A percentile compares a stretch with the other conserved stretches of the same genome.
Evolutionary conservation across 2,113 vertebrate genomes (phyloP).

Genomic region (Pedetes capensis): DNA sequence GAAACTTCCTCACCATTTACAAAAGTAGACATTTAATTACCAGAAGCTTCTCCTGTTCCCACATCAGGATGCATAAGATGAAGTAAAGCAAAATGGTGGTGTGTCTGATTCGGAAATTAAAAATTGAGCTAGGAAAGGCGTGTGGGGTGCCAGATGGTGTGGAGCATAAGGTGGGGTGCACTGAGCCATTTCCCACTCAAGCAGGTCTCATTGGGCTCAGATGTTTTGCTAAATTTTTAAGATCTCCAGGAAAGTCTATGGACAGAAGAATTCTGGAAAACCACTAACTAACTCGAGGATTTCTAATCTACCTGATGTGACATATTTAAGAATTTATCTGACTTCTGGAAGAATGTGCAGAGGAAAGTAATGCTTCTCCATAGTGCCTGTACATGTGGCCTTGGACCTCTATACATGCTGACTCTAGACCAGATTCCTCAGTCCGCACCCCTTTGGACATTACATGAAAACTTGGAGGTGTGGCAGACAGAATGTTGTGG

Average conservation of each 20-base stretch:
- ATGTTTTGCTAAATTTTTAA: neutral
- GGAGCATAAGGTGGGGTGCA: constrained; percentile 40
- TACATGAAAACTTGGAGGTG: neutral
- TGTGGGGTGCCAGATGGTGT: constrained; percentile 59
- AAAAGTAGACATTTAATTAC: constrained; percentile 79
- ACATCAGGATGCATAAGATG: constrained; percentile 73
- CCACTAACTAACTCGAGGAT: neutral
- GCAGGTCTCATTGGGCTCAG: constrained; percentile 7
- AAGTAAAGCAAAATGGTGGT: constrained; percentile 77
- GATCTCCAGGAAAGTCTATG: neutral
- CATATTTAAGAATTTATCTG: neutral
- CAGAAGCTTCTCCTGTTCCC: constrained; percentile 72
- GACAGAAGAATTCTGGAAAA: neutral
- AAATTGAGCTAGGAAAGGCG: constrained; percentile 70
- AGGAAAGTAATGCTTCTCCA: neutral
- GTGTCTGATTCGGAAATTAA: constrained; percentile 73
- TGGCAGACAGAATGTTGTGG: neutral
- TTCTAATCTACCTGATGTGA: neutral
- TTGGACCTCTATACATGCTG: neutral
- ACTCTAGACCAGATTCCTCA: neutral
- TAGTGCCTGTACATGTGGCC: neutral
- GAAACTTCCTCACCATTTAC: constrained; percentile 70
- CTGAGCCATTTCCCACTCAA: constrained; percentile 16
- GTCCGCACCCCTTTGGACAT: neutral
- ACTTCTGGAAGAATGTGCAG: neutral